phyloP scores from a whole-genome alignment of 2,797 vertebrate species.

The Muscicapa comitata region DNA sequence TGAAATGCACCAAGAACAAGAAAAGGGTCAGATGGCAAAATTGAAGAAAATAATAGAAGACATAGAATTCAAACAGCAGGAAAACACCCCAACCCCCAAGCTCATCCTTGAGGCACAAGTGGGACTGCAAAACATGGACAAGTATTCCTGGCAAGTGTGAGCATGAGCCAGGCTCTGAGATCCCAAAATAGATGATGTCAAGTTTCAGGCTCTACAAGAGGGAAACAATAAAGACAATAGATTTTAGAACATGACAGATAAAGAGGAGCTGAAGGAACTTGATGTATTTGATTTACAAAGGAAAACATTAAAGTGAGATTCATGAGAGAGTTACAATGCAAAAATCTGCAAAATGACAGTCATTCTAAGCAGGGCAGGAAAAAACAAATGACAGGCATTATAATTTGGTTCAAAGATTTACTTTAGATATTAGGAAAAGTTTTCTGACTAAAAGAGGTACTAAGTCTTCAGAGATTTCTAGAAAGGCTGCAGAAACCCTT shows the following conservation, averaged over 20 bases:
- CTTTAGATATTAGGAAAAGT: slow-evolving; percentile 19
- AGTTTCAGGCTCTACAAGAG: background rate
- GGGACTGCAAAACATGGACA: background rate
- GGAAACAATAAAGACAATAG: slow-evolving; percentile 20
- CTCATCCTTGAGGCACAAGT: background rate
- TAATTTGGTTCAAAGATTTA: slow-evolving; percentile 20
- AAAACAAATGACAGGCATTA: background rate
- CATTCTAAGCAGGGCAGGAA: background rate
- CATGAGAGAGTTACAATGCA: background rate
- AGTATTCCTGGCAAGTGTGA: background rate
- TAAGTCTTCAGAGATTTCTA: background rate
- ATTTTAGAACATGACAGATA: slow-evolving; percentile 12
- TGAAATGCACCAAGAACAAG: background rate
- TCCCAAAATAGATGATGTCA: slow-evolving; percentile 8
- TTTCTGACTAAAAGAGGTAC: background rate
- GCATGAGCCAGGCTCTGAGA: background rate
- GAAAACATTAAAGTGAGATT: slow-evolving; percentile 13
- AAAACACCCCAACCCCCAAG: background rate
- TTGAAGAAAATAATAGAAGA: background rate
- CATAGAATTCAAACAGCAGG: background rate
- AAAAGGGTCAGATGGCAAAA: background rate
- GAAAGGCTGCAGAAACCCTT: slow-evolving; percentile 5
- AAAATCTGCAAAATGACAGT: slow-evolving; percentile 26
- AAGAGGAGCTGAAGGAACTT: slow-evolving; percentile 9
- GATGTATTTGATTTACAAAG: slow-evolving; percentile 30